phyloP scores from a whole-genome alignment of 2,113 vertebrate species.

The Nipponia nippon region DNA sequence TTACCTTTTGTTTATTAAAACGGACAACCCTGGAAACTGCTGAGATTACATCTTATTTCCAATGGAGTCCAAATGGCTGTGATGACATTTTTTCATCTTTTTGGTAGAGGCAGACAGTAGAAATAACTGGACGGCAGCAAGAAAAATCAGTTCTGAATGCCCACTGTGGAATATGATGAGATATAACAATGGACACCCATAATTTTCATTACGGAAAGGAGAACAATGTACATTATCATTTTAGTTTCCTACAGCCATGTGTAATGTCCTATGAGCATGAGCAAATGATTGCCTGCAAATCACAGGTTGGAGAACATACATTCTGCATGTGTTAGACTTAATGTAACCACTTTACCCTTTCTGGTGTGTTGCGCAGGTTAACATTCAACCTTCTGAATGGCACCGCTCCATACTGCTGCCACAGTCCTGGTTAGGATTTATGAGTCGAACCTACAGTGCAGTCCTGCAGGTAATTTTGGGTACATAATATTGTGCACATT shows the following conservation, averaged over 20 bases:
- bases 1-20: neutral
- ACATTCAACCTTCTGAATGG: conserved; percentile 95
- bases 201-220: neutral
- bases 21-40: neutral
- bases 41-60: neutral
- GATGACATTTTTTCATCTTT: neutral
- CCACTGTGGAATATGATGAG: neutral
- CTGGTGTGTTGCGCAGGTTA: conserved; percentile 77
- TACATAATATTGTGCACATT: neutral
- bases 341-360: neutral
- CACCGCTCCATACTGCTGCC: conserved; percentile 88
- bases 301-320: neutral
- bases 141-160: neutral
- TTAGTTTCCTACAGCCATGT: neutral
- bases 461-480: conserved; percentile 82
- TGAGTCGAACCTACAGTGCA: conserved; percentile 86
- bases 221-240: neutral
- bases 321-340: neutral
- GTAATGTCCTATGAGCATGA: neutral
- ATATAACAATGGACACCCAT: neutral
- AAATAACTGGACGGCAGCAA: neutral
- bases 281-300: neutral
- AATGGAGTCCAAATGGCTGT: neutral
- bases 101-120: neutral
- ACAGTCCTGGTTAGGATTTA: conserved; percentile 89